A percentile compares a stretch with the other conserved stretches of the same genome.
Conservation (phyloP, 2,888 invertebrate genomes). For the Netelia melanura region DNA sequence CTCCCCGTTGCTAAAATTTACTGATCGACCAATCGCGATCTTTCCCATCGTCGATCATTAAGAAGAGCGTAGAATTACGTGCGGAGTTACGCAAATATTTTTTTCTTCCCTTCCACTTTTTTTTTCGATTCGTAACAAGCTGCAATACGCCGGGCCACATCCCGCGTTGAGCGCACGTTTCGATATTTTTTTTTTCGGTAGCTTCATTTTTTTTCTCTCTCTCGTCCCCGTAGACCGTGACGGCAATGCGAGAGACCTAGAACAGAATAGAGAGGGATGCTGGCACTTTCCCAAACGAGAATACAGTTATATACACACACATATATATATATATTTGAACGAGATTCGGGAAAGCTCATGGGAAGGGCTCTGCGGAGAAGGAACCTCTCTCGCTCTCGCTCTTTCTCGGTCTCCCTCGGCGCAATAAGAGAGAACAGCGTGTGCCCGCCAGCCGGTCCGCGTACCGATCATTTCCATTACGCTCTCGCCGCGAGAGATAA, state of each 20-base stretch:
- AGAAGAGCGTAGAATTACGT: background rate
- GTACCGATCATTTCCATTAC: conserved; percentile 74
- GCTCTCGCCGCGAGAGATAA: conserved; percentile 75
- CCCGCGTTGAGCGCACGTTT: conserved; percentile 5
- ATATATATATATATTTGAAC: conserved; percentile 8
- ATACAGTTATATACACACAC: conserved; percentile 9
- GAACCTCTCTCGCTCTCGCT: background rate
- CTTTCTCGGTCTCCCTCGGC: background rate
- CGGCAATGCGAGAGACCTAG: conserved; percentile 24
- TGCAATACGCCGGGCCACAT: conserved; percentile 2
- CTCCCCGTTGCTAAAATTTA: background rate
- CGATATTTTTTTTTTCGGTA: conserved; percentile 14
- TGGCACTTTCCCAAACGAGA: conserved; percentile 63
- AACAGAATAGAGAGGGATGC: conserved; percentile 34
- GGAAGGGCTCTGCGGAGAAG: background rate
- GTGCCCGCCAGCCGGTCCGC: conserved; percentile 51
- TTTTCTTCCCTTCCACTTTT: background rate
- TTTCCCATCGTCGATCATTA: conserved; percentile 3
- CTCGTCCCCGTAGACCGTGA: conserved; percentile 30
- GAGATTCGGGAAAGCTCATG: conserved; percentile 19
- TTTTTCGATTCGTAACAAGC: background rate
- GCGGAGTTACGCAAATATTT: background rate
- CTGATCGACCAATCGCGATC: background rate
- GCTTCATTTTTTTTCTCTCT: conserved; percentile 57
- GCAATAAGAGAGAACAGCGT: conserved; percentile 21